A percentile compares a stretch with the other conserved stretches of the same genome.
Conservation (phyloP, 2,113 vertebrate genomes). For the Alligator sinensis region DNA sequence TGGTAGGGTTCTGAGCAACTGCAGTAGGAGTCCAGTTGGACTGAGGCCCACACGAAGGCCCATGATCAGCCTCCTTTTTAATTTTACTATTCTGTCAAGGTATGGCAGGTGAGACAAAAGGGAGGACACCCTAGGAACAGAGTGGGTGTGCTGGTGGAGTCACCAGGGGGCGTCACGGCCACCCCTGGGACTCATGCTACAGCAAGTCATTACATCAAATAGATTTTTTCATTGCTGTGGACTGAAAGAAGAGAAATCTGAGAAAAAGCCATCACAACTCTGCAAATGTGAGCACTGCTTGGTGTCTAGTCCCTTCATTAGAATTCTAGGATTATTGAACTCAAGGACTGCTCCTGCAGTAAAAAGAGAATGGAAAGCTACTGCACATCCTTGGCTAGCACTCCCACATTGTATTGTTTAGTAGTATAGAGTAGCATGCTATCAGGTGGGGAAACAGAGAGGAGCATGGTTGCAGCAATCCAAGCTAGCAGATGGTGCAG, state of each 20-base stretch:
- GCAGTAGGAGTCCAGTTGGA: too few species aligned
- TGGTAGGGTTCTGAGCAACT: too few species aligned
- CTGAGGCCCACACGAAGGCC: too few species aligned
- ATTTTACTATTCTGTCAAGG: too few species aligned
- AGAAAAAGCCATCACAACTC: not conserved
- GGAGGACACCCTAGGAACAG: too few species aligned
- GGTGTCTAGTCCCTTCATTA: not conserved
- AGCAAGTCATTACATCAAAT: not conserved
- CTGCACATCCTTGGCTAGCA: not conserved
- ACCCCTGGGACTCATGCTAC: too few species aligned
- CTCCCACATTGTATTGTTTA: not conserved
- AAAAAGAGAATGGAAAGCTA: not conserved
- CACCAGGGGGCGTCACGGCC: too few species aligned
- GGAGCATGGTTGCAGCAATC: not conserved
- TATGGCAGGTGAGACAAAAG: too few species aligned
- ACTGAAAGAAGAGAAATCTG: not conserved
- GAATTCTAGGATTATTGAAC: not conserved
- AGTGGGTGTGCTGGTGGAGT: too few species aligned
- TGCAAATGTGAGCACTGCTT: fast-evolving
- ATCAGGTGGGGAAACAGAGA: not conserved
- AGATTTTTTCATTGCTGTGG: not conserved
- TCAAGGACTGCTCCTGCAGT: not conserved
- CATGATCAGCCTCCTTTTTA: too few species aligned
- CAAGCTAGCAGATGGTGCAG: not conserved
- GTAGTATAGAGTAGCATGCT: not conserved